A percentile compares a stretch with the other conserved stretches of the same genome.
Conservation (phyloP, 2,113 vertebrate genomes). For the Arothron firmamentum region DNA sequence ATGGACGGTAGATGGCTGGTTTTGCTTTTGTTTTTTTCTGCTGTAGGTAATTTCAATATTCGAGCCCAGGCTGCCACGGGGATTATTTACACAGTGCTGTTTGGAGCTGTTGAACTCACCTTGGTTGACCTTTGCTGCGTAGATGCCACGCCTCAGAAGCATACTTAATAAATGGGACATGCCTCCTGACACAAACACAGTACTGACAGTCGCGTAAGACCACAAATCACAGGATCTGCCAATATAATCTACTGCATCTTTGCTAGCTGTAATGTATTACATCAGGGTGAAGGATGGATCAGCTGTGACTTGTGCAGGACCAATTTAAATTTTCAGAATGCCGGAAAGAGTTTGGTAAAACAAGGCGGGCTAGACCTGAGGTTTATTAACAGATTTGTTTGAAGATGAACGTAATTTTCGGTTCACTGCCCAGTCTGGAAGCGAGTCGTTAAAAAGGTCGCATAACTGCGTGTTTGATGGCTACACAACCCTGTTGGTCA, state of each 20-base stretch:
- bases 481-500: conserved; percentile 31
- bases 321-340: conserved; percentile 67
- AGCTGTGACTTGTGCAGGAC: conserved; percentile 52
- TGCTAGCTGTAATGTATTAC: conserved; percentile 41
- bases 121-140: conserved; percentile 50
- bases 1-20: conserved; percentile 53
- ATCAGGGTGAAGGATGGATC: conserved; percentile 39
- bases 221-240: conserved; percentile 19
- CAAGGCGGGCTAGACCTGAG: conserved; percentile 42
- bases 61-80: conserved; percentile 22
- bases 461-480: conserved; percentile 48
- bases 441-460: conserved; percentile 60
- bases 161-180: conserved; percentile 45
- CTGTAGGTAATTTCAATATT: conserved; percentile 45
- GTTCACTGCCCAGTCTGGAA: conserved; percentile 38
- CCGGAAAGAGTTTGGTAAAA: conserved; percentile 20
- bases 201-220: not conserved
- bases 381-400: conserved; percentile 66
- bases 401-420: conserved; percentile 51
- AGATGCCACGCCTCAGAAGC: conserved; percentile 37
- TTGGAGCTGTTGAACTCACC: conserved; percentile 51
- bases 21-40: conserved; percentile 41
- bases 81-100: conserved; percentile 49
- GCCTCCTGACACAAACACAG: conserved; percentile 10
- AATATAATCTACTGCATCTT: conserved; percentile 45